Conservation (phyloP, 2,113 vertebrate species). For the Saimiri boliviensis region DNA sequence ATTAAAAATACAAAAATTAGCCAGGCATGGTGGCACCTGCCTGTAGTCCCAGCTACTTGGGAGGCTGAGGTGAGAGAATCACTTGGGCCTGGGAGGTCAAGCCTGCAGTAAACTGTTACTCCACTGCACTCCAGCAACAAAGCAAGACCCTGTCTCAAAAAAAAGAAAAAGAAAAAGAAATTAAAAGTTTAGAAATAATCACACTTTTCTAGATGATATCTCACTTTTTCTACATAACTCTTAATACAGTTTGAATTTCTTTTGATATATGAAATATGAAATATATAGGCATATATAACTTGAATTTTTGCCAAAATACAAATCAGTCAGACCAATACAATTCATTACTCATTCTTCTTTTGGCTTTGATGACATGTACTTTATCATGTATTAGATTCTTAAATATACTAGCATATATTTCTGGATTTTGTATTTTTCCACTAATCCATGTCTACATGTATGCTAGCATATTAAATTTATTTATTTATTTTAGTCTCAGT, state of each 20-base stretch:
- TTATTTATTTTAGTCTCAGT: background rate
- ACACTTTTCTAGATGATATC: background rate
- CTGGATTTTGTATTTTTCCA: conserved; percentile 5
- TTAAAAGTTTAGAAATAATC: background rate
- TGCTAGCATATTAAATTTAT: background rate
- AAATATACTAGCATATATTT: background rate
- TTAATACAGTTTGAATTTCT: background rate
- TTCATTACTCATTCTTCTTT: background rate
- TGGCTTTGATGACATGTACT: background rate
- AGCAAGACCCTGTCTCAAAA: background rate
- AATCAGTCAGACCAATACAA: background rate
- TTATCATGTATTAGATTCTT: background rate
- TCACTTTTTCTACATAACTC: background rate
- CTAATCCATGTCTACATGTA: background rate
- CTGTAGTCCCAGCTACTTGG: too few species aligned
- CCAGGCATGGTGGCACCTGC: background rate
- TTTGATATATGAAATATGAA: background rate
- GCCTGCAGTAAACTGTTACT: background rate
- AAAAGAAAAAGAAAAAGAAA: background rate
- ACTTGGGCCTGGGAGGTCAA: background rate
- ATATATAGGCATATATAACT: background rate
- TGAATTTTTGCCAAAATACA: conserved; percentile 13
- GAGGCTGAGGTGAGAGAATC: too few species aligned
- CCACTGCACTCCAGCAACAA: background rate
- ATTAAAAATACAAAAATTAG: background rate